Evolutionary conservation across 2,113 vertebrate species (phyloP).

Genomic region (Sprattus sprattus): DNA sequence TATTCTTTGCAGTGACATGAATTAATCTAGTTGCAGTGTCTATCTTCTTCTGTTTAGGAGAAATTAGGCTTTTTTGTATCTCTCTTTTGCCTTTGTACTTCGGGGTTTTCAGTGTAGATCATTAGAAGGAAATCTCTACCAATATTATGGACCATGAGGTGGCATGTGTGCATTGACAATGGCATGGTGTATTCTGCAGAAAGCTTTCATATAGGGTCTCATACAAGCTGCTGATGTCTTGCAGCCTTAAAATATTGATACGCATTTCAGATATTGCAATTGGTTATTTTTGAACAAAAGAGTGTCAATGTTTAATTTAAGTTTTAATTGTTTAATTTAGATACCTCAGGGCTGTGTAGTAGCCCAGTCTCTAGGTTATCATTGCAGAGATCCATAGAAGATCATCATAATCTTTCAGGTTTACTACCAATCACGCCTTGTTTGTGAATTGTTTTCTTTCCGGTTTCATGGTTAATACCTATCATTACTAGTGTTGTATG

Average conservation of each 20-base stretch:
- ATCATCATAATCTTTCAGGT: neutral
- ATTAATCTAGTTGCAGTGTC: neutral
- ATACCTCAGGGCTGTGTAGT: neutral
- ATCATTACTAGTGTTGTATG: neutral
- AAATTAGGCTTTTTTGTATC: neutral
- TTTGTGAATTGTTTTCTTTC: neutral
- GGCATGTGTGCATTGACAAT: neutral
- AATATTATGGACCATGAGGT: neutral
- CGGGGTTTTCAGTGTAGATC: neutral
- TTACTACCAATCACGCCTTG: conserved; percentile 1
- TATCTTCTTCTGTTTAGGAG: too few relatives aligned
- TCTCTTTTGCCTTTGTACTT: neutral
- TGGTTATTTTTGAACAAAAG: too few relatives aligned
- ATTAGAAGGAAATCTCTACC: neutral
- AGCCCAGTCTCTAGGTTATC: neutral
- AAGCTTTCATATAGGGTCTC: neutral
- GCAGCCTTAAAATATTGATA: neutral
- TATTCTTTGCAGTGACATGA: neutral
- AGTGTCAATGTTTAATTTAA: too few relatives aligned
- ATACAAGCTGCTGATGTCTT: too few relatives aligned
- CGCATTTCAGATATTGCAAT: neutral
- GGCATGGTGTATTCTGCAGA: neutral
- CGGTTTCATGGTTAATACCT: neutral
- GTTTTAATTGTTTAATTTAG: too few relatives aligned
- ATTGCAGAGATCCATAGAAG: neutral